These are phyloP conservation scores for Nanorana parkeri DNA, from an alignment of 2,113 vertebrate species.

Conservation along the genomic window DNA sequence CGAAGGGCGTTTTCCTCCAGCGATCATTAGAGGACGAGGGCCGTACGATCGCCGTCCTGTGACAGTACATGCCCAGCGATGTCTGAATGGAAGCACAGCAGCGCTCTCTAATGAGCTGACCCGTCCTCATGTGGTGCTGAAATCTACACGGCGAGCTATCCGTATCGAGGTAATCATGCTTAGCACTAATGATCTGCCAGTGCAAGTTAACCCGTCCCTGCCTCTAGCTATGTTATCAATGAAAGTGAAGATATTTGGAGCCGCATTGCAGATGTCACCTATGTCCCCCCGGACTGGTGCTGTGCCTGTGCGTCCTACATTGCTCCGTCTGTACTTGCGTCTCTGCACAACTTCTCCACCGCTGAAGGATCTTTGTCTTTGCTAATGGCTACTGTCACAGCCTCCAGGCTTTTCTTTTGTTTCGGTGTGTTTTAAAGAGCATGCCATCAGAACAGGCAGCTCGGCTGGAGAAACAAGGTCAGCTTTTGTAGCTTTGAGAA, in stretches of 20 bases:
- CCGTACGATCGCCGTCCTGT: no score
- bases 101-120: slow-evolving; percentile 39
- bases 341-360: no score
- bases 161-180: not conserved
- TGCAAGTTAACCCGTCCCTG: not conserved
- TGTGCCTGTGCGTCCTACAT: not conserved
- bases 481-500: not conserved
- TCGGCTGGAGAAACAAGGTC: not conserved
- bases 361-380: not conserved
- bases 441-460: not conserved
- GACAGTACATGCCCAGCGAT: not conserved
- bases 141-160: slow-evolving; percentile 12
- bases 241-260: slow-evolving; percentile 40
- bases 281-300: slow-evolving; percentile 2
- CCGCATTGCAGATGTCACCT: slow-evolving; percentile 78
- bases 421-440: not conserved
- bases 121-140: slow-evolving; percentile 43
- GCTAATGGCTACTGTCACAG: not conserved
- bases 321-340: no score
- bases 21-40: slow-evolving; percentile 41
- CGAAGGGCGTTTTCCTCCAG: slow-evolving; percentile 44
- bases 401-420: not conserved
- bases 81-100: slow-evolving; percentile 1
- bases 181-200: not conserved
- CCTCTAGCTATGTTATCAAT: not conserved